A percentile compares a stretch with the other conserved stretches of the same genome.
These are phyloP conservation scores for Lithobates sylvaticus DNA, from an alignment of 2,797 vertebrate genomes.

Conservation along the genomic window DNA sequence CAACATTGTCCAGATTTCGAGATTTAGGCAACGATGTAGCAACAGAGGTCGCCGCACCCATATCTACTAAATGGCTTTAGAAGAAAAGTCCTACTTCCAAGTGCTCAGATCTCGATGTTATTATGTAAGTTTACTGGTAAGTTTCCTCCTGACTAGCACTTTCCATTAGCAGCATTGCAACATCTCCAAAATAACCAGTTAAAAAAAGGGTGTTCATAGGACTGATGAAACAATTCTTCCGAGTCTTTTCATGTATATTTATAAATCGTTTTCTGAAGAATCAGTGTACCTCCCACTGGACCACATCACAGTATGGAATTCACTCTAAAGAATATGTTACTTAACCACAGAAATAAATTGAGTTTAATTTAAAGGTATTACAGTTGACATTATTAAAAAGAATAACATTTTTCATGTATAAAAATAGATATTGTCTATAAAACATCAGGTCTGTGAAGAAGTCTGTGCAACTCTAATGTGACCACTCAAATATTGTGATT, in stretches of 20 bases:
- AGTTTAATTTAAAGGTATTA: neutral
- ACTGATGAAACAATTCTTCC: neutral
- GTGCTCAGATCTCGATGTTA: neutral
- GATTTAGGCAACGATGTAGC: too few species aligned
- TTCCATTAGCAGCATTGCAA: neutral
- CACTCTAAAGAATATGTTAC: neutral
- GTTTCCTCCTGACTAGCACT: neutral
- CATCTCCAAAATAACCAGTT: neutral
- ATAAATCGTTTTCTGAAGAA: neutral
- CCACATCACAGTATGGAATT: slow-evolving; percentile 18
- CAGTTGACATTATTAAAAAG: neutral
- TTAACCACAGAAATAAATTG: slow-evolving; percentile 12
- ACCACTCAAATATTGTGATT: neutral
- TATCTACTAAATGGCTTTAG: too few species aligned
- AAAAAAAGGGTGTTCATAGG: neutral
- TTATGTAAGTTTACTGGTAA: neutral
- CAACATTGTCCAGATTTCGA: too few species aligned
- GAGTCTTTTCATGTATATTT: slow-evolving; percentile 5
- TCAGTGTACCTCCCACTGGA: neutral
- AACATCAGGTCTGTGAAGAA: neutral
- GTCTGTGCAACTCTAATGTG: neutral
- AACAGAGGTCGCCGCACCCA: too few species aligned
- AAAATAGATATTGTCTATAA: neutral
- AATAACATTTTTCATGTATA: neutral
- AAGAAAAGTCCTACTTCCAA: neutral